phyloP scores from a whole-genome alignment of 2,797 vertebrate species.

The Lacerta agilis region DNA sequence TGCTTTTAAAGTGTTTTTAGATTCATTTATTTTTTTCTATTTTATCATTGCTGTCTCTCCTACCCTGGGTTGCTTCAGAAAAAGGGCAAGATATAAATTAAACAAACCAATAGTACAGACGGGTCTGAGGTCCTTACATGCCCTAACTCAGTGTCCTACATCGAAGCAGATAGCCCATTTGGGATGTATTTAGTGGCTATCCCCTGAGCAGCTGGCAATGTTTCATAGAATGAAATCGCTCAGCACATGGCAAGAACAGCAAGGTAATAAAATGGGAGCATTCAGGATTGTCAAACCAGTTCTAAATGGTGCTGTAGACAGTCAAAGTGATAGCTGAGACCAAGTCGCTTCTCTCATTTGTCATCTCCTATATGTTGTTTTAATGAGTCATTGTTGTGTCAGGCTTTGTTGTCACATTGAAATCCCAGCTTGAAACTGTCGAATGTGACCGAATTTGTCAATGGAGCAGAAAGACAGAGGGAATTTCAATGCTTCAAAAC shows the following conservation, averaged over 20 bases:
- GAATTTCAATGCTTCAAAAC: constrained; percentile 62
- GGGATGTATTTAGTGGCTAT: constrained; percentile 27
- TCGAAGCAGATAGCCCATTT: constrained; percentile 11
- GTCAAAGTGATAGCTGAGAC: too few species aligned
- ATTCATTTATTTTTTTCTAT: too few species aligned
- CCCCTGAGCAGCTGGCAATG: background rate
- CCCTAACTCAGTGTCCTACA: background rate
- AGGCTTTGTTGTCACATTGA: constrained; percentile 42
- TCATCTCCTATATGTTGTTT: constrained; percentile 42
- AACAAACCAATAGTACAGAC: background rate
- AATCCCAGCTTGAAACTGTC: constrained; percentile 44
- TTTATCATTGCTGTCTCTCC: too few species aligned
- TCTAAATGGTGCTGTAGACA: background rate
- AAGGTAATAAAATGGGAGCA: background rate
- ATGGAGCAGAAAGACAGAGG: constrained; percentile 30
- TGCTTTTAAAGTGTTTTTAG: too few species aligned
- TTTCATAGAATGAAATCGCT: constrained; percentile 42
- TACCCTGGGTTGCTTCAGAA: too few species aligned
- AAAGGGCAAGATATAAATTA: too few species aligned
- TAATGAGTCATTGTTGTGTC: constrained; percentile 52
- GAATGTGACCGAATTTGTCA: constrained; percentile 64
- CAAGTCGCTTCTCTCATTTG: constrained; percentile 22
- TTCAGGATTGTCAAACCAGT: constrained; percentile 17
- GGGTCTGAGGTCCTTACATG: background rate
- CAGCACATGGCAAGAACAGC: constrained; percentile 14